Percentiles rank a stretch among this genome's conserved stretches.
Evolutionary conservation across 1,140 invertebrate species (phyloP).

Genomic region (Drosophila eugracilis): DNA sequence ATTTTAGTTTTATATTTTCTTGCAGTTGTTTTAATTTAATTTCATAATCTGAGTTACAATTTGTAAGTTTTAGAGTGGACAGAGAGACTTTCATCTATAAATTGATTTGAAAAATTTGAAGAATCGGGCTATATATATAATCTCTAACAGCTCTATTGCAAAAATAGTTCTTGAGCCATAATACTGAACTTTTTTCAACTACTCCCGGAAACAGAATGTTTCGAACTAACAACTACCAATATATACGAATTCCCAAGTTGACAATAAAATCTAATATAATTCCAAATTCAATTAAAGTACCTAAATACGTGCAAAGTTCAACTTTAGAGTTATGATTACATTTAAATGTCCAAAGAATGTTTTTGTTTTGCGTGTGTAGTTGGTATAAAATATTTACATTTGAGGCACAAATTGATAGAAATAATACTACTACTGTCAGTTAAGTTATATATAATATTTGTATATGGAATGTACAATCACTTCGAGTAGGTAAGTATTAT

Average conservation of each 20-base stretch:
- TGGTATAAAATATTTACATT: constrained; percentile 25
- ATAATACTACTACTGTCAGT: constrained; percentile 38
- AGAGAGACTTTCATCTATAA: neutral
- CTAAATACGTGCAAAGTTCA: constrained; percentile 5
- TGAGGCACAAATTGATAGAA: constrained; percentile 35
- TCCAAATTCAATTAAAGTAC: constrained; percentile 1
- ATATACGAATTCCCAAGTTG: constrained; percentile 14
- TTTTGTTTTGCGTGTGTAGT: no score
- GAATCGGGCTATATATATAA: constrained; percentile 12
- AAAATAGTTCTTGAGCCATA: constrained; percentile 22
- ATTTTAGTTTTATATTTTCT: no score
- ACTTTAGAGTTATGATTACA: constrained; percentile 22
- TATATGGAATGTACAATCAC: constrained; percentile 81
- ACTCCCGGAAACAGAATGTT: constrained; percentile 17
- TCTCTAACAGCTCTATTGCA: constrained; percentile 10
- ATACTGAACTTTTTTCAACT: constrained; percentile 31
- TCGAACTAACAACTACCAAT: constrained; percentile 15
- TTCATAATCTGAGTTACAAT: no score
- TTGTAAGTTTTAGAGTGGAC: neutral
- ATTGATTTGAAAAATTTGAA: constrained; percentile 1
- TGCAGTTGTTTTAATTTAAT: no score
- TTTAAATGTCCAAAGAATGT: constrained; percentile 22
- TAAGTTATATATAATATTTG: constrained; percentile 37
- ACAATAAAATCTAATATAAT: constrained; percentile 5
- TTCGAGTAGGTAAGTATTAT: constrained; percentile 76